Percentiles rank a stretch among this genome's conserved stretches.
These are phyloP conservation scores for Centropyge bicolor DNA, from an alignment of 2,797 vertebrate genomes.

Conservation along the genomic window DNA sequence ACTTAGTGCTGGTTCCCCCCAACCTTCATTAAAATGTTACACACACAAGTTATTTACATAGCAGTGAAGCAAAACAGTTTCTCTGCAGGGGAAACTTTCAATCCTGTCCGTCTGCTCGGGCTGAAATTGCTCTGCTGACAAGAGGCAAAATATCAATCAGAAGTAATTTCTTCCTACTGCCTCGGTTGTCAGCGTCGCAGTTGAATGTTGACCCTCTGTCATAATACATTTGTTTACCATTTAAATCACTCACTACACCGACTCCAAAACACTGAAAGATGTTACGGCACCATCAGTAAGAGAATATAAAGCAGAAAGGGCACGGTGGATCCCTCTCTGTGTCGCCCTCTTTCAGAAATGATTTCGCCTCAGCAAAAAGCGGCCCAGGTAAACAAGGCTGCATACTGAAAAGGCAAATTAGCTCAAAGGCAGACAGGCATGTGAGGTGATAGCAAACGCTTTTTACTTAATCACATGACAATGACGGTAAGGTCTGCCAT, in stretches of 20 bases:
- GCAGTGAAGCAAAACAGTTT: constrained; percentile 58
- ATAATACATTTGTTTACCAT: constrained; percentile 77
- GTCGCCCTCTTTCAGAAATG: constrained; percentile 7
- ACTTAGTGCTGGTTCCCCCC: constrained; percentile 49
- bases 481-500: constrained; percentile 50
- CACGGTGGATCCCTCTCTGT: background rate
- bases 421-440: constrained; percentile 28
- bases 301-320: constrained; percentile 59
- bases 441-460: constrained; percentile 43
- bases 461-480: constrained; percentile 61
- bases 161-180: constrained; percentile 69
- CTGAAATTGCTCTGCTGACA: constrained; percentile 76
- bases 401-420: constrained; percentile 17
- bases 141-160: constrained; percentile 78
- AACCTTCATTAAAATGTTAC: constrained; percentile 76
- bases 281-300: constrained; percentile 26
- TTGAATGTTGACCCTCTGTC: constrained; percentile 76
- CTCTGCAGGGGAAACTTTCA: constrained; percentile 69
- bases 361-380: constrained; percentile 20
- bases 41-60: constrained; percentile 70
- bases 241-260: constrained; percentile 67
- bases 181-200: constrained; percentile 64
- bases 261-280: constrained; percentile 45
- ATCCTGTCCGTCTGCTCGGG: constrained; percentile 61
- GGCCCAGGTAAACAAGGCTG: constrained; percentile 12